Percentiles rank a stretch among this genome's conserved stretches.
These are phyloP conservation scores for Lophura nycthemera DNA, from an alignment of 2,113 vertebrate genomes.

Conservation along the genomic window DNA sequence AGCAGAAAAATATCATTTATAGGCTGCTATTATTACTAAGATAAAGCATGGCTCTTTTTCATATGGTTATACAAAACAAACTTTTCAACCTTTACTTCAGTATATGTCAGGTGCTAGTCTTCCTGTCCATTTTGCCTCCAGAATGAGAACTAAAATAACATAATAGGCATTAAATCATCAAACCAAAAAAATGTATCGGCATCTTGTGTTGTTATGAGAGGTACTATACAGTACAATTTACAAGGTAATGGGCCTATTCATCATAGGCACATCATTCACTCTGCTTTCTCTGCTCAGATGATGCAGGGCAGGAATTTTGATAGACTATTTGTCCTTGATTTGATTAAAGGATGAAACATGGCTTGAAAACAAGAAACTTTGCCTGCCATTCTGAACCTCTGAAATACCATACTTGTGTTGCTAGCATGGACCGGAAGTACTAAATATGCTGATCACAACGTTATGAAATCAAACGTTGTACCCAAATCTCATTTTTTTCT, in stretches of 20 bases:
- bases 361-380: slow-evolving; percentile 39
- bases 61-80: background rate
- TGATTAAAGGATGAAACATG: slow-evolving; percentile 44
- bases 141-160: slow-evolving; percentile 15
- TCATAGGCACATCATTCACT: slow-evolving; percentile 37
- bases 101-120: background rate
- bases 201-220: slow-evolving; percentile 24
- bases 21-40: background rate
- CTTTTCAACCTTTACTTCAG: background rate
- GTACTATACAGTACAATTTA: slow-evolving; percentile 42
- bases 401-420: background rate
- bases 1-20: background rate
- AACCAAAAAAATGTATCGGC: slow-evolving; percentile 27
- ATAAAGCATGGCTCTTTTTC: background rate
- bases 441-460: slow-evolving; percentile 6
- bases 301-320: slow-evolving; percentile 40
- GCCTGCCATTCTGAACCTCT: background rate
- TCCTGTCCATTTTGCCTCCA: background rate
- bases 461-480: background rate
- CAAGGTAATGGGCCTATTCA: slow-evolving; percentile 61
- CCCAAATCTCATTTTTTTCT: background rate
- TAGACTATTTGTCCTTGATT: slow-evolving; percentile 37
- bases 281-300: slow-evolving; percentile 22
- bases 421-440: background rate
- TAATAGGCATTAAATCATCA: slow-evolving; percentile 19